Base-by-base conservation (phyloP, 2,888 invertebrate species). In the Syrphus vitripennis region DNA sequence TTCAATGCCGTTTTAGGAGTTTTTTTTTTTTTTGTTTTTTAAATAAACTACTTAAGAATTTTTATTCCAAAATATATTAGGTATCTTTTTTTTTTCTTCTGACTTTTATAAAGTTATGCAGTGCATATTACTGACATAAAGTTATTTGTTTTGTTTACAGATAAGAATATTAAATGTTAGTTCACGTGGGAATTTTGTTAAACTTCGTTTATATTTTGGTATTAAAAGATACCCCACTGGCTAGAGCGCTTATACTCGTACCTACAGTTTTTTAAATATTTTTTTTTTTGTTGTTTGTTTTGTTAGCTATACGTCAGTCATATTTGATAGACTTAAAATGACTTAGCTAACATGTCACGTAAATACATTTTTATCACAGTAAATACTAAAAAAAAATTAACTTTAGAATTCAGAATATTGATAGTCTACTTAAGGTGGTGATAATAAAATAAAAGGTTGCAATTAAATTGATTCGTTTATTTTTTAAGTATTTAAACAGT, bases 111-210 rank as follows among this genome's bases (percentile, higher is more conserved):
- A 29, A 45, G 45, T 24, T 34, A 50, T 67, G 34, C 50, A 67
- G 21, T 67, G 67, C 67, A 67, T 67, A 65, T 45, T 67, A 42
- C 6, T 12, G 14, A 50, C n/a, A 34, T 10, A 65, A 34, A 50
- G 34, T 34, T 67, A 24, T 67, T 67, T 50, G 34, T 67, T 50
- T 67, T 67, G 34, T 67, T 67, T 16, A 67, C 48, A 67, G 67
- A 67, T 67, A 50, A 50, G 67, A 50, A 50, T 67, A 67, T 50
- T 50, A 34, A 67, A 67, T 67, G 50, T 67, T 67, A 67, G 48
- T 67, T 67, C 67, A 67, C 50, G 50, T 67, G 67, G 67, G 67
- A 67, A 67, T 67, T 16, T 67, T 65, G 1, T 19, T 65, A 45
- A 45, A 2, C 21, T 61, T n/a, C n/a, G 10, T 63, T 29, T 29